These are phyloP conservation scores for Staurois parvus DNA, from an alignment of 2,797 vertebrate genomes.

Conservation along the genomic window DNA sequence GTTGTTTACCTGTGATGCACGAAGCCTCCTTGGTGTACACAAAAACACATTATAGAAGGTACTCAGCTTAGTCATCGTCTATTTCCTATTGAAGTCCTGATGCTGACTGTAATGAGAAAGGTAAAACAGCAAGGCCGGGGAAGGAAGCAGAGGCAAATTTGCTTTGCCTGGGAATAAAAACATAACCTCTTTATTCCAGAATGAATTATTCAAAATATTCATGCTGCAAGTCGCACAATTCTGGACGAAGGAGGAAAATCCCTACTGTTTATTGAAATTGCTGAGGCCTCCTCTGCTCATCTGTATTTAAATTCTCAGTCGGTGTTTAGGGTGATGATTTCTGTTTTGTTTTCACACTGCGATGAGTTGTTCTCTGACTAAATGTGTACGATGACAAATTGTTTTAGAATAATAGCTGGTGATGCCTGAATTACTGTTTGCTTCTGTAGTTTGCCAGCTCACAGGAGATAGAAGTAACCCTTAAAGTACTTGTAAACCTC, in stretches of 20 bases:
- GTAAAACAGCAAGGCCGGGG: background rate
- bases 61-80: background rate
- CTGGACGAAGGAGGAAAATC: conserved; percentile 29
- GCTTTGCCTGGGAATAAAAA: conserved; percentile 30
- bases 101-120: conserved; percentile 25
- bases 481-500: too few relatives aligned
- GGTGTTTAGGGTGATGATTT: conserved; percentile 3
- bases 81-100: conserved; percentile 17
- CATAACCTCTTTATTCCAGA: conserved; percentile 35
- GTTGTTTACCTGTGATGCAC: conserved; percentile 9
- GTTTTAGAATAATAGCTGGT: background rate
- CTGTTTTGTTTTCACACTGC: conserved; percentile 45
- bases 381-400: background rate
- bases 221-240: conserved; percentile 6
- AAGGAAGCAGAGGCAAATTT: background rate
- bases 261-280: conserved; percentile 55
- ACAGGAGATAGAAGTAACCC: too few relatives aligned
- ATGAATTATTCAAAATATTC: conserved; percentile 55
- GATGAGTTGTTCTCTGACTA: background rate
- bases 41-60: conserved; percentile 9
- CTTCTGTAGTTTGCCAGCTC: background rate
- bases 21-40: background rate
- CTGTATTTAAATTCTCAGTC: conserved; percentile 14
- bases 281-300: background rate
- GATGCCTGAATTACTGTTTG: background rate